These are phyloP conservation scores for Mareca penelope DNA, from an alignment of 2,797 vertebrate species.

Conservation along the genomic window DNA sequence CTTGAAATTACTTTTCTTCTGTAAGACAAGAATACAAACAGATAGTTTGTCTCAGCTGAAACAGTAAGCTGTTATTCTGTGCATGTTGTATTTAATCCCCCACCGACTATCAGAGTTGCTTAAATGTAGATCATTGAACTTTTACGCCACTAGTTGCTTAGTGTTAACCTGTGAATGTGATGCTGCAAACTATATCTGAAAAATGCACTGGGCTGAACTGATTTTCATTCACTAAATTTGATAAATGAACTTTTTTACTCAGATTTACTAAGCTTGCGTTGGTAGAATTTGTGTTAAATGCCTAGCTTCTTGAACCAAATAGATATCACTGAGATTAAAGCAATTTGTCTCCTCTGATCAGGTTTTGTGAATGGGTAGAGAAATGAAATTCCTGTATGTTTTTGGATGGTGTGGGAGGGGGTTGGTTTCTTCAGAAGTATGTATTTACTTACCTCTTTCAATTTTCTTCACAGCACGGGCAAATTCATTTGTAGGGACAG, in stretches of 20 bases:
- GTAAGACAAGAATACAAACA: not conserved
- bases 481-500: constrained; percentile 98
- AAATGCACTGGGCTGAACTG: not conserved
- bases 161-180: not conserved
- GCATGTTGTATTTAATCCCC: not conserved
- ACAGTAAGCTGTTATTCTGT: not conserved
- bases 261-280: not conserved
- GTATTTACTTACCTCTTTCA: constrained; percentile 6
- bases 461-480: constrained; percentile 86
- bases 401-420: not conserved
- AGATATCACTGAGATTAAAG: not conserved
- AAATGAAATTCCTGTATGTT: not conserved
- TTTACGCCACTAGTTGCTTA: not conserved
- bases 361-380: not conserved
- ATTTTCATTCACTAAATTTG: not conserved
- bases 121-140: not conserved
- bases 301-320: not conserved
- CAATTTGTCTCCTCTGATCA: not conserved
- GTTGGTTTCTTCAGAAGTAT: not conserved
- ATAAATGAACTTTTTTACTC: not conserved
- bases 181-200: not conserved
- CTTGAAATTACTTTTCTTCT: not conserved
- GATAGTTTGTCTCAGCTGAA: not conserved
- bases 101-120: not conserved
- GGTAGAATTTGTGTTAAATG: not conserved